Base-by-base conservation (phyloP, 2,797 vertebrate genomes). In the Sebastes steindachneri region DNA sequence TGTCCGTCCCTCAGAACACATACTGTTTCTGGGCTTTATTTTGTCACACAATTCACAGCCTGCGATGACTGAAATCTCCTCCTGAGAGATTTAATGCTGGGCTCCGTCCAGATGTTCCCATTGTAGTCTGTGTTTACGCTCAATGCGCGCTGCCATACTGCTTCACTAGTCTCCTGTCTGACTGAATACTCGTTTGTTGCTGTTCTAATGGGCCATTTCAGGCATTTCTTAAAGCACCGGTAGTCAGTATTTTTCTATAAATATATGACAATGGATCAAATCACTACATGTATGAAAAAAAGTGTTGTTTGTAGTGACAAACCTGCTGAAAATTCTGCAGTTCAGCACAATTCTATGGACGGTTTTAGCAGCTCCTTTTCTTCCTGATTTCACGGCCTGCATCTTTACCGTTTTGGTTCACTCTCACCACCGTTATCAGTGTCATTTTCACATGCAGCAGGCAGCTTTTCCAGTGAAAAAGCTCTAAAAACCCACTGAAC, bases 71-170 rank as follows among this genome's bases (percentile, higher is more conserved):
- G 11, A 63, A 82, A 11, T 58, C 54, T 59, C 72, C 69, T 45
- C 54, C 45, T 4, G 68, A 75, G 45, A 58, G 66, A 21, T 77
- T 29, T 37, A 31, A 68, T 41, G 1, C 31, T 37, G 45, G 31
- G 14, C 59, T 28, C 23, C 7, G 11, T 69, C 62, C 69, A 79
- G 76, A 72, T 82, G 67, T 69, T 85, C 12, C 71, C 69, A 64
- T 69, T 80, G 37, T 70, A 21, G 19, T 59, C 15, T 48, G 28
- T 25, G 68, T 80, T 66, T 57, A 7, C 25, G 3, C 53, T 55
- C 55, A 8, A 19, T 35, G 12, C 25, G 58, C 4, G 1, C 68
- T 63, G 41, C 26, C 5, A 6, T 7, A 64, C 35, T 26, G 31
- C 23, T 15, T 54, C 37, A 3, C 51, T 5, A 3, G 19, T 54